A percentile compares a stretch with the other conserved stretches of the same genome.
These are phyloP conservation scores for Brachionus plicatilis DNA, from an alignment of 1,140 invertebrate species.

Conservation along the genomic window DNA sequence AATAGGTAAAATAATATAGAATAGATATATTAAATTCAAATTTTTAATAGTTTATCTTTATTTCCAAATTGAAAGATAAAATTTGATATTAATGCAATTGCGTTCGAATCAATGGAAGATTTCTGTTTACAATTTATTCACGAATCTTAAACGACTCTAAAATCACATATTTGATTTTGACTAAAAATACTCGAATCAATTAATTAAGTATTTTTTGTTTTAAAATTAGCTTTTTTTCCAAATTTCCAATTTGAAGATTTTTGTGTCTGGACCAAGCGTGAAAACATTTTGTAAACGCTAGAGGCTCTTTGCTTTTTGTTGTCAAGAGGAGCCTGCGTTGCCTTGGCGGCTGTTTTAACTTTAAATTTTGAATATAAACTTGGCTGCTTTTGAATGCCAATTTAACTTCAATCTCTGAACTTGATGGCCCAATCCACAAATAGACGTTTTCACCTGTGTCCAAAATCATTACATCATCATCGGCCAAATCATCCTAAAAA, in stretches of 20 bases:
- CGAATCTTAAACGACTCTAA: background rate
- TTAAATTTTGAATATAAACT: constrained; percentile 94
- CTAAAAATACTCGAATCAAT: background rate
- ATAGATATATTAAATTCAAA: background rate
- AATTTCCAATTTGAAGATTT: constrained; percentile 36
- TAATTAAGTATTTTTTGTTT: constrained; percentile 24
- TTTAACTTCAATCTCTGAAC: constrained; percentile 97
- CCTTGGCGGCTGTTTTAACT: constrained; percentile 84
- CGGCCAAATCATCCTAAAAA: constrained; percentile 79
- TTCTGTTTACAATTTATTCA: background rate
- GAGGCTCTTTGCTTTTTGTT: constrained; percentile 15
- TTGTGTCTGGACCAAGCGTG: constrained; percentile 79
- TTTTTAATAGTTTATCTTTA: background rate
- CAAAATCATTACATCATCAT: constrained; percentile 99
- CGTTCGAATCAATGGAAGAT: background rate
- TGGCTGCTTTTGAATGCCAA: constrained; percentile 95
- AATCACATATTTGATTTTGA: background rate
- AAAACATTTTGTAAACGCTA: constrained; percentile 82
- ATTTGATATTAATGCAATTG: background rate
- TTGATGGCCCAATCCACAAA: constrained; percentile 89
- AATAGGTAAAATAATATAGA: background rate
- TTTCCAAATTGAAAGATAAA: background rate
- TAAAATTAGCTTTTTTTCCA: constrained; percentile 39
- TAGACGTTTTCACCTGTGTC: constrained; percentile 97
- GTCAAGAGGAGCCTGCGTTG: constrained; percentile 62